Evolutionary conservation across 2,113 vertebrate genomes (phyloP).

Genomic region (Plestiodon gilberti): DNA sequence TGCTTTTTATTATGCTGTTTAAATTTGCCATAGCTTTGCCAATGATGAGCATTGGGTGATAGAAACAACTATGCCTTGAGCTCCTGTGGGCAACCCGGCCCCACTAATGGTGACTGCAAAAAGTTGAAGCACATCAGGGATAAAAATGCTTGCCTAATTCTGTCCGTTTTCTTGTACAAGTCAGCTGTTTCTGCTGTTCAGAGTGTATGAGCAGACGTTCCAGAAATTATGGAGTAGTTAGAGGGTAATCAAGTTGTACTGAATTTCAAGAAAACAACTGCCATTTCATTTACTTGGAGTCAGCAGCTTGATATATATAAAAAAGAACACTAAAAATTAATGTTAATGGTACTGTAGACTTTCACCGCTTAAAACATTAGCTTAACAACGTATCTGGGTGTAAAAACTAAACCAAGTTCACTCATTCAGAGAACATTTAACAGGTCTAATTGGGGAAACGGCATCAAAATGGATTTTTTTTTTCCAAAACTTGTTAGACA

Average conservation of each 20-base stretch:
- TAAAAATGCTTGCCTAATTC: neutral
- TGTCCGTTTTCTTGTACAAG: neutral
- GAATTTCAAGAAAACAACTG: slow-evolving; percentile 52
- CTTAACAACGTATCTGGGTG: slow-evolving; percentile 46
- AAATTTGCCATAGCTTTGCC: too few relatives aligned
- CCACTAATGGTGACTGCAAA: neutral
- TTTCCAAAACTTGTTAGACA: slow-evolving; percentile 64
- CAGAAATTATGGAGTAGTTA: slow-evolving; percentile 46
- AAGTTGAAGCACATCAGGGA: neutral
- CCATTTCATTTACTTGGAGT: slow-evolving; percentile 48
- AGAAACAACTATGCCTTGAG: neutral
- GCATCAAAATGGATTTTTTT: slow-evolving; percentile 77
- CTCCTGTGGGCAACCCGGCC: neutral
- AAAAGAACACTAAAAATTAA: slow-evolving; percentile 54
- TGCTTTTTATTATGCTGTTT: too few relatives aligned
- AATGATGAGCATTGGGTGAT: neutral
- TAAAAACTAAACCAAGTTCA: slow-evolving; percentile 60
- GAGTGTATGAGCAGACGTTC: slow-evolving; percentile 39
- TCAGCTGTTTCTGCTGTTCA: slow-evolving; percentile 44
- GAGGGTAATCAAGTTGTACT: slow-evolving; percentile 41
- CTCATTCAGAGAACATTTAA: slow-evolving; percentile 60
- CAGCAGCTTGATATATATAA: slow-evolving; percentile 39
- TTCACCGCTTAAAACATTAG: slow-evolving; percentile 51
- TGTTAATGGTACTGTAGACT: slow-evolving; percentile 34
- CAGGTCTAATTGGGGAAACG: slow-evolving; percentile 68